Conservation (phyloP, 1,140 invertebrate species). For the Bacillus rossius region DNA sequence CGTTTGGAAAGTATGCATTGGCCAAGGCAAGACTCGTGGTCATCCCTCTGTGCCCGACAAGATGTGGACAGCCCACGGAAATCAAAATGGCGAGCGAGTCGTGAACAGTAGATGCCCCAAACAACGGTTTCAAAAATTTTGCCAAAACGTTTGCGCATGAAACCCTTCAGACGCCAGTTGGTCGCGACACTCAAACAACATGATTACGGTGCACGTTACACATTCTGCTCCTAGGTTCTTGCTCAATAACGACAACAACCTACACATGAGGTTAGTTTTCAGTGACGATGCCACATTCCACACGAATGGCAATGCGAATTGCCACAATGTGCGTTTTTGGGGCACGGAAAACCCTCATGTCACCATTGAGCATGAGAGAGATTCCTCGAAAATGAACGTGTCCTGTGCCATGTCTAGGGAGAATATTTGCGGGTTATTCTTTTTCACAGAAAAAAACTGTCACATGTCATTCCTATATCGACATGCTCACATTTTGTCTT, state of each 20-base stretch:
- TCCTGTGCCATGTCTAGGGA: neutral
- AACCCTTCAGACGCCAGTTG: constrained; percentile 9
- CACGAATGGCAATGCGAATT: neutral
- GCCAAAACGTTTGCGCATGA: neutral
- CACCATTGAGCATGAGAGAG: constrained; percentile 9
- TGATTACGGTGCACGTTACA: neutral
- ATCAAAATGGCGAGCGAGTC: constrained; percentile 1
- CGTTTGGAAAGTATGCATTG: no score
- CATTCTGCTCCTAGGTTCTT: neutral
- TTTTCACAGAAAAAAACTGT: neutral
- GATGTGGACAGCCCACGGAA: constrained; percentile 1
- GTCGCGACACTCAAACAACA: neutral
- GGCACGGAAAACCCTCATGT: constrained; percentile 10
- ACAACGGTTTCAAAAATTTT: neutral
- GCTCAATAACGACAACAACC: neutral
- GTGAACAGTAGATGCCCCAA: neutral
- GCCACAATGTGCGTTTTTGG: constrained; percentile 9
- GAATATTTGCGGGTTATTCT: constrained; percentile 6
- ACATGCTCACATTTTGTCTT: no score
- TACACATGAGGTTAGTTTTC: constrained; percentile 1
- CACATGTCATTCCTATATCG: no score
- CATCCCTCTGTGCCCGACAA: no score
- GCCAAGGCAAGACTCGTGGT: no score
- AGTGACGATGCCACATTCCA: constrained; percentile 10
- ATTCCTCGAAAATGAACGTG: constrained; percentile 1